These are phyloP conservation scores for Coracias cyanogaster DNA, from an alignment of 2,797 vertebrate genomes.

Conservation along the genomic window DNA sequence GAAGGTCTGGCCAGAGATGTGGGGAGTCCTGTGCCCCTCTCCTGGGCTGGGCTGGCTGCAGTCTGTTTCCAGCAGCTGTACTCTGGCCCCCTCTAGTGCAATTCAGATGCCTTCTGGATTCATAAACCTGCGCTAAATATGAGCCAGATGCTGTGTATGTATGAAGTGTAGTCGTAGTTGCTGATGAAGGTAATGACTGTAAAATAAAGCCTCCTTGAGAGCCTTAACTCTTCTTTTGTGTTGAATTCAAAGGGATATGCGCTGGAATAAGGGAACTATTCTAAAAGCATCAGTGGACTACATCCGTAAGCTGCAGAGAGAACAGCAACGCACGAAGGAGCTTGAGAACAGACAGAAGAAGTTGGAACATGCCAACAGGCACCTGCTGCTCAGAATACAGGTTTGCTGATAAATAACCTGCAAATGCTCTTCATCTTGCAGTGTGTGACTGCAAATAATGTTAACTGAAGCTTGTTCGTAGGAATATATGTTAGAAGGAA, in stretches of 20 bases:
- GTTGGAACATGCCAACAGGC: constrained; percentile 94
- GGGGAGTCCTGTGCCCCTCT: not conserved
- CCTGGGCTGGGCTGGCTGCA: not conserved
- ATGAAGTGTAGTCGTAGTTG: not conserved
- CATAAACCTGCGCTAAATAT: not conserved
- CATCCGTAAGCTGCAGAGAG: constrained; percentile 93
- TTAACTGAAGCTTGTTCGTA: not conserved
- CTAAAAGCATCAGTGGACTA: constrained; percentile 98
- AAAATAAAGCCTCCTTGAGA: not conserved
- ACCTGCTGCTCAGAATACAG: constrained; percentile 96
- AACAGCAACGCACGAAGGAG: constrained; percentile 95
- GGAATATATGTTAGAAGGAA: not conserved
- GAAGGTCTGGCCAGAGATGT: not conserved
- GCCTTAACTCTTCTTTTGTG: not conserved
- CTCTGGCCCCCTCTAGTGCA: constrained; percentile 50
- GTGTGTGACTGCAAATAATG: not conserved
- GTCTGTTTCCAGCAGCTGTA: not conserved
- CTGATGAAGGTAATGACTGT: not conserved
- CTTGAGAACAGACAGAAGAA: constrained; percentile 95
- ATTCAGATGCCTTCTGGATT: not conserved
- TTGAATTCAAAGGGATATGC: constrained; percentile 89
- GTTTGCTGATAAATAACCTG: constrained; percentile 70
- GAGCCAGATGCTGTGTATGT: accelerated
- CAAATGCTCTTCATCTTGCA: not conserved
- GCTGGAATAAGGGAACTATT: constrained; percentile 99